Conservation (phyloP, 2,113 vertebrate species). For the Hippocampus abdominalis region DNA sequence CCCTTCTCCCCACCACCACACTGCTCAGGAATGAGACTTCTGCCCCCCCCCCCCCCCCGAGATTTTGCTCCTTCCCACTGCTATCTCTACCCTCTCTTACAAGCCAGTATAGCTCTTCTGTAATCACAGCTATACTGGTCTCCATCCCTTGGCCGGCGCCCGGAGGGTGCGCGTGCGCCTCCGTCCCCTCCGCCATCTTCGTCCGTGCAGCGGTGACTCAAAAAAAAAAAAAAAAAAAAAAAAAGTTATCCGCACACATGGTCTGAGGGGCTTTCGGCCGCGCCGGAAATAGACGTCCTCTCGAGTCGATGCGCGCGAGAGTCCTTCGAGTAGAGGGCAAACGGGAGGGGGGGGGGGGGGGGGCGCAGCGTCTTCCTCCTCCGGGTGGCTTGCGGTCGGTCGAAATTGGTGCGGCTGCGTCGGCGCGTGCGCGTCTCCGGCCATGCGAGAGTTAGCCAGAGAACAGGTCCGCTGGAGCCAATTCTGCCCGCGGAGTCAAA, state of each 20-base stretch:
- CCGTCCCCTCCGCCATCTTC: constrained; percentile 28
- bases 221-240: constrained; percentile 28
- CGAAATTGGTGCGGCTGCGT: not conserved
- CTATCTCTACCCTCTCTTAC: constrained; percentile 55
- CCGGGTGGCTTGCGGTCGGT: constrained; percentile 9
- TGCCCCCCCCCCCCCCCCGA: constrained; percentile 31
- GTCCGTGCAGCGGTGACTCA: constrained; percentile 18
- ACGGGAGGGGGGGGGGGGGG: constrained; percentile 16
- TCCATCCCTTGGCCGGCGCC: constrained; percentile 45
- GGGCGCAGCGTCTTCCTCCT: constrained; percentile 32
- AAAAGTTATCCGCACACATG: constrained; percentile 24
- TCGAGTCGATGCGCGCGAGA: constrained; percentile 27
- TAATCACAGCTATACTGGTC: constrained; percentile 61
- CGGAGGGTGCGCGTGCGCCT: constrained; percentile 32
- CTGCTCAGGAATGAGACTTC: constrained; percentile 35
- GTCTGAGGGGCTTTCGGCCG: constrained; percentile 23
- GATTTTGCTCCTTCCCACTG: constrained; percentile 8
- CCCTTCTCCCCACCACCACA: not conserved
- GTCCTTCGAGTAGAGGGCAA: constrained; percentile 47
- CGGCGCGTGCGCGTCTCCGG: constrained; percentile 33
- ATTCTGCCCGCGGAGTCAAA: constrained; percentile 52
- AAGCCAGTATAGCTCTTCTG: constrained; percentile 57
- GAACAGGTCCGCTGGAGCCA: constrained; percentile 65
- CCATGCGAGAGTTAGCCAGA: constrained; percentile 55
- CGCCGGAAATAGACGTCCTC: constrained; percentile 36